Conservation (phyloP, 2,888 invertebrate species). For the Macrosiphum euphorbiae region DNA sequence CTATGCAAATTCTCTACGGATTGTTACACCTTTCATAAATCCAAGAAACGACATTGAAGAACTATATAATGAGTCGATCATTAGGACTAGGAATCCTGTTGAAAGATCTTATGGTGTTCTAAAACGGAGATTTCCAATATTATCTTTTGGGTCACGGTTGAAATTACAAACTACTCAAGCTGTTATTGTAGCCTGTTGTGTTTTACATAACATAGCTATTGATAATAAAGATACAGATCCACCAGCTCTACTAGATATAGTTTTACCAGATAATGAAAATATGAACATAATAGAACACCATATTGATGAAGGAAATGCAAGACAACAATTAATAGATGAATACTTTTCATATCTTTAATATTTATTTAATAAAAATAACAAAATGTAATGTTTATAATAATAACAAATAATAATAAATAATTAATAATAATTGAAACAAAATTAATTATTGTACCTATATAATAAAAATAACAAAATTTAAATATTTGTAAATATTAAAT, state of each 20-base stretch:
- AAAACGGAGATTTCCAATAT: conserved; percentile 2
- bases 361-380: conserved; percentile 10
- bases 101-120: conserved; percentile 32
- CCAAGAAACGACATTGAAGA: neutral
- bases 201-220: conserved; percentile 28
- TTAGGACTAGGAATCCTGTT: conserved; percentile 8
- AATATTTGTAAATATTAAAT: neutral
- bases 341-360: conserved; percentile 4
- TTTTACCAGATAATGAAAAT: conserved; percentile 5
- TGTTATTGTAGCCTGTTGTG: conserved; percentile 4
- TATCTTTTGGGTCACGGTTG: conserved; percentile 23
- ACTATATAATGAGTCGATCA: conserved; percentile 22
- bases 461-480: conserved; percentile 5
- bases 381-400: neutral
- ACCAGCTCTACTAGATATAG: neutral
- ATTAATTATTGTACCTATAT: neutral
- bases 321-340: conserved; percentile 21
- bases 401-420: neutral
- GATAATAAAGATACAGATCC: neutral
- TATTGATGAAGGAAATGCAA: conserved; percentile 22
- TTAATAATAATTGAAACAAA: conserved; percentile 11
- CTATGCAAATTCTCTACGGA: neutral
- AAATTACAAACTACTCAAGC: conserved; percentile 28
- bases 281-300: conserved; percentile 26
- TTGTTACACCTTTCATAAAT: conserved; percentile 20